phyloP scores from a whole-genome alignment of 2,113 vertebrate genomes.

The Microcebus ravelobensis region DNA sequence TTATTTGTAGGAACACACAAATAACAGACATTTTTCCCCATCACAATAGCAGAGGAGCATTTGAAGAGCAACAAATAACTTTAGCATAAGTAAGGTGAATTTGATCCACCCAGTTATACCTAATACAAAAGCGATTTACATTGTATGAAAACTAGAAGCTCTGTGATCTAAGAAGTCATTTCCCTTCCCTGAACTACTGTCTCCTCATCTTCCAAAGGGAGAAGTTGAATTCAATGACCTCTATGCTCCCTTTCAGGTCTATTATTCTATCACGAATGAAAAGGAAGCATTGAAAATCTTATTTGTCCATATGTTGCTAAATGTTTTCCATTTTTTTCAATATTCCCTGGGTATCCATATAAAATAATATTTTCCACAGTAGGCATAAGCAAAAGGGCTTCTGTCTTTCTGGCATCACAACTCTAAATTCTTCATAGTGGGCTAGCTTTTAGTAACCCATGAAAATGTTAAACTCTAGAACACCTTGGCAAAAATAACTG shows the following conservation, averaged over 20 bases:
- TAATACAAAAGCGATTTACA: neutral
- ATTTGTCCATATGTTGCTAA: conserved; percentile 2
- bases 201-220: neutral
- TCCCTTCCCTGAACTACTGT: neutral
- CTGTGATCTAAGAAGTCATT: neutral
- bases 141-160: neutral
- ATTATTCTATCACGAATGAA: too few species aligned
- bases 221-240: neutral
- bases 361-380: neutral
- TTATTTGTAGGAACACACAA: neutral
- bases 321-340: neutral
- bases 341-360: neutral
- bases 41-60: neutral
- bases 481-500: neutral
- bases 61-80: neutral
- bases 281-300: neutral
- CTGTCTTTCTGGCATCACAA: neutral
- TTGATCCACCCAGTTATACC: neutral
- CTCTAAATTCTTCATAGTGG: neutral
- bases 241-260: neutral
- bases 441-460: neutral
- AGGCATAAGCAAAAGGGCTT: neutral
- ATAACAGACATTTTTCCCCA: neutral
- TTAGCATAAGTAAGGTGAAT: neutral
- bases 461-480: neutral